Evolutionary conservation across 2,888 invertebrate genomes (phyloP), one percentile per base, ranked within the genome.

Genomic region (Mayetiola destructor): DNA sequence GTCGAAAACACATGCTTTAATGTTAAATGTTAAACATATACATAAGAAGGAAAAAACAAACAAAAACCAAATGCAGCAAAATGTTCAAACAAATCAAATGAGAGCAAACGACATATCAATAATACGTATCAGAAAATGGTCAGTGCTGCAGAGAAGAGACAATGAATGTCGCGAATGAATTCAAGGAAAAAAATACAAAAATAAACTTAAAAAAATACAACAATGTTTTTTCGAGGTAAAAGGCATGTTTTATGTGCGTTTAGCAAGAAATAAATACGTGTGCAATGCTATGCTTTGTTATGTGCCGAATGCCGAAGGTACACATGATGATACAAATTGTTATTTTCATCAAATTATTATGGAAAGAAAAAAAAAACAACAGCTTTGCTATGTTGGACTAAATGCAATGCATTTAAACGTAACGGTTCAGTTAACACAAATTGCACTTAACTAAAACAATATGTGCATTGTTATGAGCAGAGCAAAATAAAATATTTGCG

Each of bases 231-330:
- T 5, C 14, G 48, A 16, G 16, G 48, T 48, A 48, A 48, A 48
- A 48, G 48, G 48, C 9, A 48, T 48, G 37, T 37, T n/a, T n/a
- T n/a, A n/a, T n/a, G n/a, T 37, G 27, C 48, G 48, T 48, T 48
- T 2, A 48, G 48, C 48, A 40, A 40, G 48, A 48, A 27, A 16
- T 16, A 27, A 12, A 14, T 18, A 27, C 5, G 23, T n/a, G 42
- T 4, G n/a, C n/a, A n/a, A n/a, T 23, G 8, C 8, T 21, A 14
- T 42, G 5, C n/a, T 42, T 42, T 42, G 42, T 36, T 42, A 27
- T n/a, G n/a, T n/a, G n/a, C n/a, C n/a, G n/a, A 27, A 27, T 27
- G 27, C 9, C n/a, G n/a, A n/a, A n/a, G 23, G 48, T 48, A 48
- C 23, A 48, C 12, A 32, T 48, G 48, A 27, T 27, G 48, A 48